Evolutionary conservation across 1,140 invertebrate species (phyloP), one percentile per base, ranked within the genome.

Genomic region (Caenorhabditis inopinata): DNA sequence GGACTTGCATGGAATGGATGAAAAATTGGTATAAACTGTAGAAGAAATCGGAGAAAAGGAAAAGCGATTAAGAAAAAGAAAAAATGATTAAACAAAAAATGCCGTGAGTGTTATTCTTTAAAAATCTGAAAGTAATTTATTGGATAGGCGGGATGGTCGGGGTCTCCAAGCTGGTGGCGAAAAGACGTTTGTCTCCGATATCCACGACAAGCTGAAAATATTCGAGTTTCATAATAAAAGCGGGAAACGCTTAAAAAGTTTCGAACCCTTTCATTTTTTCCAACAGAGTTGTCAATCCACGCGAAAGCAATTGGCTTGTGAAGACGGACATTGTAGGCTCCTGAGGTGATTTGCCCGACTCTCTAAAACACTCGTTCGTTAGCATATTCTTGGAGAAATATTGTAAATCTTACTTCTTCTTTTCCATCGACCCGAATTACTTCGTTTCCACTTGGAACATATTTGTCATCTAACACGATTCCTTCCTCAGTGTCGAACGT

Each of bases 311-410:
- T 68, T 2, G 83, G 83, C 27, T 74, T 74, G 16, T 80, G 83
- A 32, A 83, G 83, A 29, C 80, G 76, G 14, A 83, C 82, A 29
- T 45, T 74, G 75, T 73, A 83, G 12, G 49, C 48, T 27, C 82
- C 83, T 0, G 83, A 83, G 0, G 83, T 83, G 45, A 83, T 79
- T 46, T 83, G 81, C 16, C 83, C 83, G 47, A 83, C 84, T 58
- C 78, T 47, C 81, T 82, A 27, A 27, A 82, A 82, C 6, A 18
- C 9, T 62, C 48, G 1, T n/a, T n/a, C n/a, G 14, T 42, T 42
- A 42, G 14, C 5, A 42, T 42, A 7, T 42, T 42, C 14, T 42
- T 42, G 38, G 38, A 14, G 38, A 42, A 42, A 42, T 7, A 5
- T 14, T 7, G 6, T 42, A 42, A 42, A 42, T 42, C 58, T 6